phyloP scores from a whole-genome alignment of 2,888 invertebrate species.

The Melieria crassipennis region DNA sequence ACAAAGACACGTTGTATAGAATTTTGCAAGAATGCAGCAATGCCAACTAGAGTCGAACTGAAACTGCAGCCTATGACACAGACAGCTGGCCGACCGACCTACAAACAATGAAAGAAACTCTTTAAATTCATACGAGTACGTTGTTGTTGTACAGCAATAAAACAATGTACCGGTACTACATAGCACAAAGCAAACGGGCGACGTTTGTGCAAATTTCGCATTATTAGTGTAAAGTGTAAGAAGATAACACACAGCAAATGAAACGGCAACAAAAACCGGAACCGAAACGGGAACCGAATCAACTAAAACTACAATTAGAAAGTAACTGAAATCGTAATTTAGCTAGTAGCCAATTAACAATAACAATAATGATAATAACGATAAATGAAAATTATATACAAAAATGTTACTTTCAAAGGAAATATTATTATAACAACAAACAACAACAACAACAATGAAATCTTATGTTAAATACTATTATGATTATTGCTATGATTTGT shows the following conservation, averaged over 20 bases:
- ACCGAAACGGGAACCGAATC: no score
- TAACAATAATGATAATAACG: no score
- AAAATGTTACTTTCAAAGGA: background rate
- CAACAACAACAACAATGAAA: conserved; percentile 20
- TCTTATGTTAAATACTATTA: conserved; percentile 49
- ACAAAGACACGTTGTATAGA: no score
- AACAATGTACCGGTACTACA: background rate
- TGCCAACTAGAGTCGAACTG: no score
- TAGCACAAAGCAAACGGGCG: background rate
- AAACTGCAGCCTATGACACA: no score
- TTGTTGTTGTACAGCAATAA: background rate
- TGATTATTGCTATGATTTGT: conserved; percentile 50
- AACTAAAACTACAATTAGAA: no score
- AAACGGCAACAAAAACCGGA: background rate
- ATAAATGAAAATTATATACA: no score
- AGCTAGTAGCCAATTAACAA: conserved; percentile 60
- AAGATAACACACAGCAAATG: conserved; percentile 1
- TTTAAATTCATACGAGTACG: no score
- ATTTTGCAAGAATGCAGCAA: no score
- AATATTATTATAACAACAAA: background rate
- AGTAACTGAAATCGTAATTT: conserved; percentile 44
- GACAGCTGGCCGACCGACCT: no score
- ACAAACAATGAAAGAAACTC: no score
- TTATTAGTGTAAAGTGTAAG: conserved; percentile 10
- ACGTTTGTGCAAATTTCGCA: background rate